Percentiles rank a stretch among this genome's conserved stretches.
These are phyloP conservation scores for Dinoponera quadriceps DNA, from an alignment of 1,140 invertebrate species.

Conservation along the genomic window DNA sequence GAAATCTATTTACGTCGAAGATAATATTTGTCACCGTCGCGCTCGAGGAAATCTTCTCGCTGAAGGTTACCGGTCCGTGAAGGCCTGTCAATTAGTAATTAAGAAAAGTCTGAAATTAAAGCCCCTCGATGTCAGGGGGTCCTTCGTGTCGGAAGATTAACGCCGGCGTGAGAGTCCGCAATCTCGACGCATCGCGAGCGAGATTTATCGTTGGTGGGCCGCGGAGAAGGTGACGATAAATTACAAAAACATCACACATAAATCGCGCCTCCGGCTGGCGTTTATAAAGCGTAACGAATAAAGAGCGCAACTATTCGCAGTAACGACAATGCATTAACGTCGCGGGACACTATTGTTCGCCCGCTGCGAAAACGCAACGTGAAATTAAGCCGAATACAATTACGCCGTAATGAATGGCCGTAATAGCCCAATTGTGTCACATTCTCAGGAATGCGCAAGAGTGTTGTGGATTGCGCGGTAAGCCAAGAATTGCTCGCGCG, in stretches of 20 bases:
- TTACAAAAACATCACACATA: slow-evolving; percentile 63
- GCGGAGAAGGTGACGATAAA: slow-evolving; percentile 58
- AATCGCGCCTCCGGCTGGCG: slow-evolving; percentile 46
- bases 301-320: slow-evolving; percentile 54
- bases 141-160: slow-evolving; percentile 52
- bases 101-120: slow-evolving; percentile 49
- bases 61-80: background rate
- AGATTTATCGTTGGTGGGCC: slow-evolving; percentile 53
- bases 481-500: slow-evolving; percentile 73
- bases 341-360: slow-evolving; percentile 66
- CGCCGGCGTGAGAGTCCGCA: slow-evolving; percentile 53
- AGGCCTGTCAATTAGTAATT: slow-evolving; percentile 50
- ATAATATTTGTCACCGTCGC: slow-evolving; percentile 30
- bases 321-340: slow-evolving; percentile 72
- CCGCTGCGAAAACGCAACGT: slow-evolving; percentile 69
- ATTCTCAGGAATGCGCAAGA: slow-evolving; percentile 70
- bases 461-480: slow-evolving; percentile 72
- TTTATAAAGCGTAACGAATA: slow-evolving; percentile 61
- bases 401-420: slow-evolving; percentile 72
- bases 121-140: slow-evolving; percentile 26
- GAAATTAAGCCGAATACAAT: slow-evolving; percentile 76
- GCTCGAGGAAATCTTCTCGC: background rate
- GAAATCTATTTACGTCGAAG: background rate
- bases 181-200: slow-evolving; percentile 54
- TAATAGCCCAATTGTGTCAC: slow-evolving; percentile 75